Evolutionary conservation across 1,140 invertebrate species (phyloP), one percentile per base, ranked within the genome.

Genomic region (Ylistrum balloti): DNA sequence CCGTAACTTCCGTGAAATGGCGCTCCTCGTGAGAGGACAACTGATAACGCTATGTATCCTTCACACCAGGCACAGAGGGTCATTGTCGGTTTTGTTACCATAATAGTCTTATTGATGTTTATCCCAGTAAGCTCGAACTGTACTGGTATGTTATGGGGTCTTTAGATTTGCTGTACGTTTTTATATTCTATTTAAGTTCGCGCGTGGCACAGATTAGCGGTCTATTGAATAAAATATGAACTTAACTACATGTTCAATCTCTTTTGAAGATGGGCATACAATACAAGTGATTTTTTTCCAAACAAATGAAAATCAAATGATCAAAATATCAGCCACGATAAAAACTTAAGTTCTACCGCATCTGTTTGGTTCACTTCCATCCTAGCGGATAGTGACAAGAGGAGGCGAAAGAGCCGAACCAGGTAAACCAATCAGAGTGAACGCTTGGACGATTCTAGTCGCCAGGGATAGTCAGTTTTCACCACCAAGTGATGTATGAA

Each of bases 261-360:
- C 45, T 56, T 56, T 56, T 56, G 45, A 56, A 56, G 45, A 56
- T 56, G 45, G 45, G 20, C 45, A 56, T 56, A 56, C 45, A 56
- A 56, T 56, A 56, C 15, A 11, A 56, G 22, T 56, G 45, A 56
- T 56, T 56, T 56, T 38, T 38, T 41, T 17, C 20, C 45, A 56
- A 56, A 56, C 45, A 56, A 56, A 56, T 56, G 45, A 56, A 56
- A 56, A 56, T 56, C 45, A 56, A 56, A 56, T 56, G 45, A 56
- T 56, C 45, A 56, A 56, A 56, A 56, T 56, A 56, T 56, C 2
- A 56, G 45, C 45, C 45, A 20, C 20, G 22, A 56, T 56, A 56
- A 56, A 56, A 56, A 15, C 45, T 56, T 7, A 11, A 56, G 45
- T 3, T 56, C 45, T 56, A 56, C 45, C 45, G 45, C 45, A 56